Evolutionary conservation across 2,888 invertebrate species (phyloP).

Genomic region (Athalia rosae): DNA sequence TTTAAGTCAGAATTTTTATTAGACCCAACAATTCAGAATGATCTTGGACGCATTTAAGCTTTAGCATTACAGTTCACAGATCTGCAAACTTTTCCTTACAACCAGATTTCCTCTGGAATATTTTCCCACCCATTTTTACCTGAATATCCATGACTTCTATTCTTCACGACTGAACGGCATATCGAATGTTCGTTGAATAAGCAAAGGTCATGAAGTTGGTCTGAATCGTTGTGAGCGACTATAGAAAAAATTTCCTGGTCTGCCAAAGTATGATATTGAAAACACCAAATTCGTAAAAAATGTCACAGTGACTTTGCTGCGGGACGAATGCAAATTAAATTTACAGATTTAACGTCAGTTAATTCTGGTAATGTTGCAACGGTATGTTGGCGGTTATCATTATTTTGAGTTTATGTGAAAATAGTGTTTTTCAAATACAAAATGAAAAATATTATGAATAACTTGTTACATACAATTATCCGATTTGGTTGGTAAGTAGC

Average conservation of each 20-base stretch:
- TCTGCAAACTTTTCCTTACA: background rate
- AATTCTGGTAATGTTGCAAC: conserved; percentile 33
- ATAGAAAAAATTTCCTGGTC: conserved; percentile 4
- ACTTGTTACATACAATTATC: conserved; percentile 19
- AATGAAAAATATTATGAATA: conserved; percentile 9
- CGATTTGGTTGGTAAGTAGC: conserved; percentile 56
- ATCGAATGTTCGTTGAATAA: background rate
- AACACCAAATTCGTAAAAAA: background rate
- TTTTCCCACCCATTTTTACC: background rate
- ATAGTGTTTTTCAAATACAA: conserved; percentile 46
- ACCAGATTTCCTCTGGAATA: conserved; percentile 12
- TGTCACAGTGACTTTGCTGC: conserved; percentile 15
- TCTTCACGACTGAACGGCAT: background rate
- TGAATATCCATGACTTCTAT: background rate
- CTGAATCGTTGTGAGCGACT: background rate
- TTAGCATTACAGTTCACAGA: background rate
- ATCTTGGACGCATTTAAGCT: no score
- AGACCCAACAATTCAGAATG: no score
- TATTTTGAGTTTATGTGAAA: conserved; percentile 44
- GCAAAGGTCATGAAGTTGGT: conserved; percentile 1
- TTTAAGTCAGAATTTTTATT: background rate
- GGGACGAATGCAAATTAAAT: conserved; percentile 13
- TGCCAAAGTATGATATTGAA: background rate
- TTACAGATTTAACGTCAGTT: conserved; percentile 34
- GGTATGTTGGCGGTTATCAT: conserved; percentile 28